Evolutionary conservation across 2,797 vertebrate genomes (phyloP).

Genomic region (Rhabdomys pumilio): DNA sequence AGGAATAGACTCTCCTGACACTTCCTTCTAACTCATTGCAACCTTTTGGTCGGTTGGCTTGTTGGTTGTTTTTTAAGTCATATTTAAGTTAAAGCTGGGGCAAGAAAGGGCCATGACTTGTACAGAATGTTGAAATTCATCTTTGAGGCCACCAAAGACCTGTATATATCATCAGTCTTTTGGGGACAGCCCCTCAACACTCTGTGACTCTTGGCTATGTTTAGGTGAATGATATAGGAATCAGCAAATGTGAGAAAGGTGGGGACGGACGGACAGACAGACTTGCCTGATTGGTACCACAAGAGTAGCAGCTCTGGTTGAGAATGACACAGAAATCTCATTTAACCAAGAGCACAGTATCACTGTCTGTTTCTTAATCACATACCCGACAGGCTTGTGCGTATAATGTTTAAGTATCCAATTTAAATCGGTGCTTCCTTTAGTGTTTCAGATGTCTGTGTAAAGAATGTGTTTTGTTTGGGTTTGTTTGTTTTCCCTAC

Average conservation of each 20-base stretch:
- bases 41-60: not conserved
- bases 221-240: not conserved
- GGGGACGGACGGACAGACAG: not conserved
- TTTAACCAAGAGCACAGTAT: not conserved
- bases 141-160: not conserved
- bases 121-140: not conserved
- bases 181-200: not conserved
- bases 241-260: not conserved
- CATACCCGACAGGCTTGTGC: not conserved
- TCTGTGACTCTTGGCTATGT: not conserved
- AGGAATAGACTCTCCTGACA: not conserved
- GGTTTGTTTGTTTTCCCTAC: constrained; percentile 24
- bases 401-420: not conserved
- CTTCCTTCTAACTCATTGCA: not conserved
- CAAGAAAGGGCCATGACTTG: not conserved
- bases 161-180: not conserved
- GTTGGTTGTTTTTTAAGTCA: not conserved
- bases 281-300: not conserved
- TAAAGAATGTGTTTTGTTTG: constrained; percentile 3
- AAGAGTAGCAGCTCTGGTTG: not conserved
- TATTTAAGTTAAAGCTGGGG: not conserved
- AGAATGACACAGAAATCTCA: not conserved
- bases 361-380: constrained; percentile 33
- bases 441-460: not conserved
- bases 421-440: not conserved